Evolutionary conservation across 2,888 invertebrate species (phyloP).

Genomic region (Lasioglossum vierecki): DNA sequence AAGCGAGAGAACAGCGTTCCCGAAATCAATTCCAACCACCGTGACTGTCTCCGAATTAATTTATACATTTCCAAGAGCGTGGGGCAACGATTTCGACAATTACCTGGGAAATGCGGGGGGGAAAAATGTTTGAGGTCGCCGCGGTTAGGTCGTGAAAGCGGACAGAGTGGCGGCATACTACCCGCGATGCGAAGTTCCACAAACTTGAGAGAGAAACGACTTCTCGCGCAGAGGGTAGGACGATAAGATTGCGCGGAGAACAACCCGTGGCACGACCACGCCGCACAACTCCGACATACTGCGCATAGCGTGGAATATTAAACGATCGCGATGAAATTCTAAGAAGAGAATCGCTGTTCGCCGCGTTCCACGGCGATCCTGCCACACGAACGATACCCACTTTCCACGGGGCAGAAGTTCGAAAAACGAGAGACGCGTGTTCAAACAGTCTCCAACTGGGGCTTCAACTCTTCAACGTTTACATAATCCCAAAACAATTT

Average conservation of each 20-base stretch:
- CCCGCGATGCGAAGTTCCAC: constrained; percentile 34
- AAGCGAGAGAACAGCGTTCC: not conserved
- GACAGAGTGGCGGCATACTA: not conserved
- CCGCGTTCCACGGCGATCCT: not conserved
- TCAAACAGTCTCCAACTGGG: not conserved
- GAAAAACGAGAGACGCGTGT: not conserved
- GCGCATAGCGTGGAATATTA: constrained; percentile 48
- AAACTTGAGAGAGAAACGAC: constrained; percentile 35
- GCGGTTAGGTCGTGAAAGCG: constrained; percentile 10
- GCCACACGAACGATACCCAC: not conserved
- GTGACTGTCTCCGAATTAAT: not conserved
- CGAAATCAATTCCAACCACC: not conserved
- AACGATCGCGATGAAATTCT: constrained; percentile 44
- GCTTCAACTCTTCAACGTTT: not conserved
- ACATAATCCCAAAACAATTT: not conserved
- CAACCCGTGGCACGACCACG: constrained; percentile 13
- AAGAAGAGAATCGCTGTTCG: constrained; percentile 17
- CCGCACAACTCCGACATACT: constrained; percentile 24
- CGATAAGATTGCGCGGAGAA: constrained; percentile 41
- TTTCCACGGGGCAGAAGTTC: not conserved
- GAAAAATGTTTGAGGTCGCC: not conserved
- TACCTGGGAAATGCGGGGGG: not conserved
- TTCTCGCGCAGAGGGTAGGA: constrained; percentile 29
- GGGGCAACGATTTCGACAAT: not conserved
- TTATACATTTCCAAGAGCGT: not conserved